phyloP scores from a whole-genome alignment of 2,113 vertebrate genomes.

The Mola mola region DNA sequence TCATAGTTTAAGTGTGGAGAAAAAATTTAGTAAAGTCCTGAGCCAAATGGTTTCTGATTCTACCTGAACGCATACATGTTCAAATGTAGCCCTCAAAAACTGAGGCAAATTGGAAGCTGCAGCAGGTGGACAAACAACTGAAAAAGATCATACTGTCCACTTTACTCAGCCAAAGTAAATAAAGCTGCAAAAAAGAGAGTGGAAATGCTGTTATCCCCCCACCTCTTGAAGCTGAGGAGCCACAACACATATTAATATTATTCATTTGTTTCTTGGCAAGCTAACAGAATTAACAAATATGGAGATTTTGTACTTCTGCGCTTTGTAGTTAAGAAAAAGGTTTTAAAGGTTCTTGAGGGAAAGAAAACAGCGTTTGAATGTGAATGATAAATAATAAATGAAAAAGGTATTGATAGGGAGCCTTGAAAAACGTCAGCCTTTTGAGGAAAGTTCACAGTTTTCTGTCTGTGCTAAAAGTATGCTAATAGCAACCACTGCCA shows the following conservation, averaged over 20 bases:
- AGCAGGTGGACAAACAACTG: conserved; percentile 20
- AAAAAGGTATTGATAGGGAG: conserved; percentile 8
- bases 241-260: conserved; percentile 29
- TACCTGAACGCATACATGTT: background rate
- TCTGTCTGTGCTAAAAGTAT: conserved; percentile 21
- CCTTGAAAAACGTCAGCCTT: conserved; percentile 45
- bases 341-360: conserved; percentile 35
- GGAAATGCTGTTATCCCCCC: background rate
- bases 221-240: conserved; percentile 13
- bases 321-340: conserved; percentile 43
- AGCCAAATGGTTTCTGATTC: background rate
- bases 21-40: background rate
- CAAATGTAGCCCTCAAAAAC: background rate
- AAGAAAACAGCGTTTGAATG: conserved; percentile 4
- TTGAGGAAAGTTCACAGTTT: conserved; percentile 15
- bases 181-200: conserved; percentile 1
- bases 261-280: conserved; percentile 43
- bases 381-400: background rate
- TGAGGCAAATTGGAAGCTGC: conserved; percentile 3
- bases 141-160: conserved; percentile 11
- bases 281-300: no score
- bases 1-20: background rate
- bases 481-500: conserved; percentile 28
- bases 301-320: conserved; percentile 2
- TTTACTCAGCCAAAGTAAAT: conserved; percentile 30